Evolutionary conservation across 2,797 vertebrate genomes (phyloP).

Genomic region (Pseudopleuronectes americanus): DNA sequence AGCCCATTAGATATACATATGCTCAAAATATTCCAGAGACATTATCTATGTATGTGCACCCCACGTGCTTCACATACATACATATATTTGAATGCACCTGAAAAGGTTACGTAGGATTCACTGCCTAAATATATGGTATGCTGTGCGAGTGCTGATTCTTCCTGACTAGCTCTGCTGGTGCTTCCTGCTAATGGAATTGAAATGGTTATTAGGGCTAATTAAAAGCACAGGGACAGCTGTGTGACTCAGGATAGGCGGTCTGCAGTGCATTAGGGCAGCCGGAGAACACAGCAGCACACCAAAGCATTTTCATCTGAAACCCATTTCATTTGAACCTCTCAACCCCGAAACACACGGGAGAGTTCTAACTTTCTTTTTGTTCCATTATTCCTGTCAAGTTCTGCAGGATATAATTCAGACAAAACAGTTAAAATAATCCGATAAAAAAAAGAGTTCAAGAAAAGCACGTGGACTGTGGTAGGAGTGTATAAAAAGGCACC

Average conservation of each 20-base stretch:
- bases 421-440: constrained; percentile 19
- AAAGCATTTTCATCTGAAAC: constrained; percentile 60
- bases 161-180: constrained; percentile 62
- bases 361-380: constrained; percentile 28
- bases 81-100: neutral
- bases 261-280: constrained; percentile 74
- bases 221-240: constrained; percentile 85
- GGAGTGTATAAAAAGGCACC: constrained; percentile 24
- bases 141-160: constrained; percentile 40
- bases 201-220: constrained; percentile 86
- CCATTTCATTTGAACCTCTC: constrained; percentile 71
- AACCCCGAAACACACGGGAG: constrained; percentile 40
- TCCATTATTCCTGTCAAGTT: constrained; percentile 29
- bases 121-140: constrained; percentile 8
- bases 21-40: constrained; percentile 24
- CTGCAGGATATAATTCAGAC: constrained; percentile 24
- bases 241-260: constrained; percentile 75
- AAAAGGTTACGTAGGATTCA: constrained; percentile 1
- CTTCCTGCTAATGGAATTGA: constrained; percentile 84
- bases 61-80: constrained; percentile 1
- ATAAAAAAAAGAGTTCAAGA: constrained; percentile 11
- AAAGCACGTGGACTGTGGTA: constrained; percentile 4
- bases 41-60: neutral
- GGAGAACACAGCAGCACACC: constrained; percentile 61
- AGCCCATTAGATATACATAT: constrained; percentile 46